Evolutionary conservation across 2,797 vertebrate genomes (phyloP).

Genomic region (Ataeniobius toweri): DNA sequence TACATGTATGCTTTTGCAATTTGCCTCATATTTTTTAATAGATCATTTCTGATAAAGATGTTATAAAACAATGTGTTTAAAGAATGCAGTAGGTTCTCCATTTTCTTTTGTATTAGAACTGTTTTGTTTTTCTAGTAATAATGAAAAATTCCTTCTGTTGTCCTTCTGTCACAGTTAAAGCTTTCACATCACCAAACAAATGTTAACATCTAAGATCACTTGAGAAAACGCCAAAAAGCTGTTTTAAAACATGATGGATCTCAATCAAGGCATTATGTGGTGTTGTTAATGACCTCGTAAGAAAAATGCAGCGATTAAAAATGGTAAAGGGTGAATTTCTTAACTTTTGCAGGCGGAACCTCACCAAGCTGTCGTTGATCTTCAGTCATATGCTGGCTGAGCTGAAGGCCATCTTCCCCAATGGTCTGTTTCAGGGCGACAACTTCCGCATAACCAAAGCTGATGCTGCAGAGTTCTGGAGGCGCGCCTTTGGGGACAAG

Average conservation of each 20-base stretch:
- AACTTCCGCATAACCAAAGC: constrained; percentile 98
- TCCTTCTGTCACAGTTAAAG: background rate
- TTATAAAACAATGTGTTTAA: background rate
- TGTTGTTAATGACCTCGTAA: background rate
- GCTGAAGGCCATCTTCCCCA: constrained; percentile 97
- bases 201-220: background rate
- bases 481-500: constrained; percentile 96
- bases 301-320: background rate
- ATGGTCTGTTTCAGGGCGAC: constrained; percentile 94
- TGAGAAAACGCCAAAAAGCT: background rate
- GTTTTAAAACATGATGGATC: background rate
- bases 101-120: background rate
- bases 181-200: background rate
- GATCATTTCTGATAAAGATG: background rate
- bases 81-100: background rate
- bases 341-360: constrained; percentile 85
- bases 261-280: background rate
- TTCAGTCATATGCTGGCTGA: constrained; percentile 99
- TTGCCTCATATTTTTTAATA: background rate
- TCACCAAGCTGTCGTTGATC: constrained; percentile 96
- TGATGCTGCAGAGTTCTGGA: constrained; percentile 98
- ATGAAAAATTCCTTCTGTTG: background rate
- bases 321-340: background rate
- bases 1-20: background rate
- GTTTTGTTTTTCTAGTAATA: background rate